Conservation (phyloP, 2,113 vertebrate species). For the Eleginops maclovinus region DNA sequence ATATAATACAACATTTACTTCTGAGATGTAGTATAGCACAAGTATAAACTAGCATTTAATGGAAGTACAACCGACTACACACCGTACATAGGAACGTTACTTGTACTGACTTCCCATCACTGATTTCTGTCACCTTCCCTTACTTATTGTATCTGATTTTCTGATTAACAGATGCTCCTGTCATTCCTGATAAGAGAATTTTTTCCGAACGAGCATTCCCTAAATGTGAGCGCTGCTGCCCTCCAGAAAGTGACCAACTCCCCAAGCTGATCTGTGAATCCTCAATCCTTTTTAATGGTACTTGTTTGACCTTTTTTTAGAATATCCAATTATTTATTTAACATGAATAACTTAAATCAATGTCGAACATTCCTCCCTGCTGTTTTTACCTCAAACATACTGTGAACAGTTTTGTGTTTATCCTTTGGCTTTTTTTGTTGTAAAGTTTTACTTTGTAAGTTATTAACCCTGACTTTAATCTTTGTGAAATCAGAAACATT, state of each 20-base stretch:
- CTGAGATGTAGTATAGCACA: too few relatives aligned
- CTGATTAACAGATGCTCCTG: constrained; percentile 82
- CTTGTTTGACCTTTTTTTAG: constrained; percentile 50
- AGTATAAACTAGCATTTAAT: too few relatives aligned
- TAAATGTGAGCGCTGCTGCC: constrained; percentile 47
- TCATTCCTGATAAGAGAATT: constrained; percentile 75
- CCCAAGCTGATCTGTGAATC: constrained; percentile 49
- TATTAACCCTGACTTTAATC: constrained; percentile 2
- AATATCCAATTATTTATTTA: constrained; percentile 52
- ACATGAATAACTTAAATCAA: constrained; percentile 8
- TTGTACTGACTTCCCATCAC: too few relatives aligned
- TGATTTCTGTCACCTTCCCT: too few relatives aligned
- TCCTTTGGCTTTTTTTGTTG: constrained; percentile 2
- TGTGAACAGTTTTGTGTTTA: constrained; percentile 43
- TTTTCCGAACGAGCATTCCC: constrained; percentile 70
- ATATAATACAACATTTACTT: too few relatives aligned
- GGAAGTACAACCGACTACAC: too few relatives aligned
- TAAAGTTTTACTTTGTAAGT: not conserved
- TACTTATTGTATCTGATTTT: not conserved
- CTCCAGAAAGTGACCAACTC: constrained; percentile 64
- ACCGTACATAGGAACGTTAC: too few relatives aligned
- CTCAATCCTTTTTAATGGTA: constrained; percentile 30
- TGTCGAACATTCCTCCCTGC: not conserved
- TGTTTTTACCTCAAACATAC: constrained; percentile 52
- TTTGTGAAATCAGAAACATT: constrained; percentile 5